Conservation (phyloP, 2,888 invertebrate genomes). For the Rhopalosiphum nymphaeae region DNA sequence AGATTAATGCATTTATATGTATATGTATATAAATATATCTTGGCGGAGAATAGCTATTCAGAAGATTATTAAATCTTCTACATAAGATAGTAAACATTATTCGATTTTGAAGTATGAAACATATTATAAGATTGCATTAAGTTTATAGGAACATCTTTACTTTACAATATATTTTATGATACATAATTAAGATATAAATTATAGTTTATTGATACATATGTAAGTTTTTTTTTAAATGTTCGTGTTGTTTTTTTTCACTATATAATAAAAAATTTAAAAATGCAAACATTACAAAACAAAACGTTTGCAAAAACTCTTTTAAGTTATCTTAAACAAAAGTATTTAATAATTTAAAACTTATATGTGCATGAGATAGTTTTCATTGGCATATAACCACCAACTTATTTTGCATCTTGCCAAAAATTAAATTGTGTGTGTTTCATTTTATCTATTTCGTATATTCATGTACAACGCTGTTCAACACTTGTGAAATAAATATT, state of each 20-base stretch:
- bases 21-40: not conserved
- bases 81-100: not conserved
- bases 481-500: constrained; percentile 14
- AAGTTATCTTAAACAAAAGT: not conserved
- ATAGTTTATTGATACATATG: not conserved
- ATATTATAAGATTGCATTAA: not conserved
- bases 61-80: not conserved
- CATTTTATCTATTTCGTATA: constrained; percentile 9
- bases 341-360: constrained; percentile 15
- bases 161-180: not conserved
- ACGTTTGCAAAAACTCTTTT: not conserved
- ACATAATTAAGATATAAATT: not conserved
- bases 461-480: not conserved
- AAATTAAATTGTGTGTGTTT: constrained; percentile 4
- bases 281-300: not conserved
- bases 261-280: not conserved
- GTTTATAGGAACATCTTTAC: not conserved
- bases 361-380: constrained; percentile 12
- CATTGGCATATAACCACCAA: not conserved
- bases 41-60: not conserved
- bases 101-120: not conserved
- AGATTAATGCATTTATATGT: not conserved
- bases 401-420: not conserved
- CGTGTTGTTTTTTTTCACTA: not conserved
- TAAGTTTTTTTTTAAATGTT: not conserved